Conservation (phyloP, 2,113 vertebrate genomes). For the Heteronetta atricapilla region DNA sequence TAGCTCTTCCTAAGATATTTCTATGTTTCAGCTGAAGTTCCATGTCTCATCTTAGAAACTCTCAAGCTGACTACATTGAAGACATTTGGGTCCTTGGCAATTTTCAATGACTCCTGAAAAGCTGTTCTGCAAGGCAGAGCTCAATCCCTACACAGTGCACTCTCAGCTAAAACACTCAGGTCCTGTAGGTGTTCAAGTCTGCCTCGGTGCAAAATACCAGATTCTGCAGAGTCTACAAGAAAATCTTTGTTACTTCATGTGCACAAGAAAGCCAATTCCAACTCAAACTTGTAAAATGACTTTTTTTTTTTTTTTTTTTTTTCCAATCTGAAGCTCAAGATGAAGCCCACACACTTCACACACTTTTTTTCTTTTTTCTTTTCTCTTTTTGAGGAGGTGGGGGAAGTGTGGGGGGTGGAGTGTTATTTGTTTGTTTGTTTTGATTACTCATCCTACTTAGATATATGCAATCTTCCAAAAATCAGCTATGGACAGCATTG, state of each 20-base stretch:
- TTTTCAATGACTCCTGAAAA: background rate
- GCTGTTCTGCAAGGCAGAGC: background rate
- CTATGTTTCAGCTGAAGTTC: background rate
- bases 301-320: background rate
- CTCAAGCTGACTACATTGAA: background rate
- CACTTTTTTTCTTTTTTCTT: too few relatives aligned
- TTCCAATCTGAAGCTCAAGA: background rate
- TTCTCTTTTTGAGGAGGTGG: too few relatives aligned
- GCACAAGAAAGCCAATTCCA: background rate
- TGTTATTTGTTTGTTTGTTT: background rate
- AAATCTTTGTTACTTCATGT: fast-evolving
- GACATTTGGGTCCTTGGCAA: background rate
- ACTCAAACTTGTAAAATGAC: background rate
- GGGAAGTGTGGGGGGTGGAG: too few relatives aligned
- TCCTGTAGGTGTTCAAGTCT: background rate
- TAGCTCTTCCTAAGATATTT: background rate
- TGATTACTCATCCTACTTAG: background rate
- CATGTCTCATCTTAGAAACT: background rate
- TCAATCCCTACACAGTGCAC: background rate
- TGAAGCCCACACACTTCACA: background rate
- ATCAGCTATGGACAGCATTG: background rate
- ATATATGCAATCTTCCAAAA: background rate
- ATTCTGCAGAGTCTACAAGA: background rate
- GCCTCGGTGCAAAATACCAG: background rate
- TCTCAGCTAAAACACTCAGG: background rate